Evolutionary conservation across 2,113 vertebrate species (phyloP), one percentile per base, ranked within the genome.

Genomic region (Conger conger): DNA sequence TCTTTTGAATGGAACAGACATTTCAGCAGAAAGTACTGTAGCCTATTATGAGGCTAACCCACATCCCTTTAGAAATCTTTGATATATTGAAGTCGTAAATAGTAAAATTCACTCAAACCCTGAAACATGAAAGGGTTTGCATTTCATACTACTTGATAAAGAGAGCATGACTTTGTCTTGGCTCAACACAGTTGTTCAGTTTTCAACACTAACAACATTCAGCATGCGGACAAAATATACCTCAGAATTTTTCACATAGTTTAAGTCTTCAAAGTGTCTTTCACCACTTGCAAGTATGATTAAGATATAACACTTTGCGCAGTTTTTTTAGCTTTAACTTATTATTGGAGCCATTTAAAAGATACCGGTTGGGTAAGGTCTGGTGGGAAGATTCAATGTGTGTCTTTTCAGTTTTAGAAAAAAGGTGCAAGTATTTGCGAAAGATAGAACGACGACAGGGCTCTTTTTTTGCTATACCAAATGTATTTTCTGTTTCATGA

Each of bases 181-280:
- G 79, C 79, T 53, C 42, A 81, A 53, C 23, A 16, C 57, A 45
- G 40, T 81, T 45, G 42, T 81, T 27, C n/a, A 60, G 23, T 82
- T 45, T 6, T 60, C 40, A 36, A 35, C 81, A 54, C 37, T 82
- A 30, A 60, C 53, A 82, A 57, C 57, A 50, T 68, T 60, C 27
- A 54, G 30, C n/a, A 63, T n/a, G 4, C 27, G 37, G 45, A 82
- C 38, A 63, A 81, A 54, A 73, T 16, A 82, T 37, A 63, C 57
- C 81, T 60, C 50, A 36, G 57, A 30, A 82, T 82, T 82, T 13
- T 63, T 82, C 33, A 60, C 54, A 82, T 82, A 38, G 11, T 82
- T 82, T 20, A 18, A 60, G 2, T 54, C 81, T 35, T 63, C 3
- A 30, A 37, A 60, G 81, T 82, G 36, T 82, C 17, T 82, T 82